phyloP scores from a whole-genome alignment of 2,797 vertebrate species.

The Phalloptychus januarius region DNA sequence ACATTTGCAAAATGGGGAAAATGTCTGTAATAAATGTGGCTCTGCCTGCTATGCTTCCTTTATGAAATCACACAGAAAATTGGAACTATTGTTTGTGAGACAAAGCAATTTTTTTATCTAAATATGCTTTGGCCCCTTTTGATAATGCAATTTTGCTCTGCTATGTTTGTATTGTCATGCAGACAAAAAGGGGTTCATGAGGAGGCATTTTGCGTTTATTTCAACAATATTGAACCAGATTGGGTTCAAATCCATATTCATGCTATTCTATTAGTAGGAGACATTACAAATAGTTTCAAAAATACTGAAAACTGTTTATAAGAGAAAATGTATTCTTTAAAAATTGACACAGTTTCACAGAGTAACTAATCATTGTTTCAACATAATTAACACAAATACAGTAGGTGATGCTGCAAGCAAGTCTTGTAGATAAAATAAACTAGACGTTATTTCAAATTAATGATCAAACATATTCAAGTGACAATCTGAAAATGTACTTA shows the following conservation, averaged over 20 bases:
- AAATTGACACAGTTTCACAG: not conserved
- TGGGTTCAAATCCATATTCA: not conserved
- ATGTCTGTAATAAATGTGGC: conserved; percentile 11
- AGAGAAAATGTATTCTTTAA: not conserved
- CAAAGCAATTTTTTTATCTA: not conserved
- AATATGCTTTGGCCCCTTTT: not conserved
- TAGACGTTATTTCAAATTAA: not conserved
- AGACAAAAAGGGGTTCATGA: not conserved
- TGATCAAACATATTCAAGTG: not conserved
- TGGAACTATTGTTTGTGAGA: not conserved
- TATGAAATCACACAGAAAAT: not conserved
- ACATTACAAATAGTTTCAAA: not conserved
- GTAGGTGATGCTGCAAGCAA: not conserved
- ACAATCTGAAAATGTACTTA: not conserved
- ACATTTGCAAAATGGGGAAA: conserved; percentile 23
- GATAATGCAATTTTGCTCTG: not conserved
- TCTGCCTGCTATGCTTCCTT: not conserved
- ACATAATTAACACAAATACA: not conserved
- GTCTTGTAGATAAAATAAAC: not conserved
- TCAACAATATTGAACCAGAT: not conserved
- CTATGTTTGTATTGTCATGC: not conserved
- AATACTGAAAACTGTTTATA: not conserved
- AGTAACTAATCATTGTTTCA: not conserved
- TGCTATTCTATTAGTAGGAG: not conserved
- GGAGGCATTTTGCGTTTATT: not conserved